phyloP scores from a whole-genome alignment of 2,797 vertebrate species.

The Tauraco hartlaubi region DNA sequence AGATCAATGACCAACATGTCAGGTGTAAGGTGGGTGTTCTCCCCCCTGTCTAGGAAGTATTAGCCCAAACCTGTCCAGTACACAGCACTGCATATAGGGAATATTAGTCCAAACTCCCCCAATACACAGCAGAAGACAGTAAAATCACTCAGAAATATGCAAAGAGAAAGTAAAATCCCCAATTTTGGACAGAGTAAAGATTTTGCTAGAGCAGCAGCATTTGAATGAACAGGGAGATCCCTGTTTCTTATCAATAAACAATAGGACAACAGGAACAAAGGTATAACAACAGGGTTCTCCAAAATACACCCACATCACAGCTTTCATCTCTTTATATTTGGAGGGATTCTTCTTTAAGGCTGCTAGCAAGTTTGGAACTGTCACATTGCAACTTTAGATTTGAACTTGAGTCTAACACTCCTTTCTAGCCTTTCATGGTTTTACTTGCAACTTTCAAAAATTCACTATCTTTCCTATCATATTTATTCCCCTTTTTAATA shows the following conservation, averaged over 20 bases:
- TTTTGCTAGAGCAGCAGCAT: background rate
- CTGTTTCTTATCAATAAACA: background rate
- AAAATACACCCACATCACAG: background rate
- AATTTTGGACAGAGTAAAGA: background rate
- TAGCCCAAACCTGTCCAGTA: background rate
- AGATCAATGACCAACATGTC: background rate
- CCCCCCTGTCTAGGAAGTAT: background rate
- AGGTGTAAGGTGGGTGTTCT: background rate
- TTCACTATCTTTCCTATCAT: background rate
- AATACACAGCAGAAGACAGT: background rate
- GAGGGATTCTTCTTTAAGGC: background rate
- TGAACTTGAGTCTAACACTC: background rate
- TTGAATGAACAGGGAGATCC: background rate
- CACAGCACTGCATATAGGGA: background rate
- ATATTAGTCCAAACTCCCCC: background rate
- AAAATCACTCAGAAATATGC: background rate
- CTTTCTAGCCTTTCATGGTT: background rate
- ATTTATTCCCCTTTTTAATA: background rate
- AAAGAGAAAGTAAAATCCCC: background rate
- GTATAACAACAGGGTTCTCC: background rate
- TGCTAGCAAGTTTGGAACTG: background rate
- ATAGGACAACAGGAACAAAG: background rate
- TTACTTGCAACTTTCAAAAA: background rate
- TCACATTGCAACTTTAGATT: background rate
- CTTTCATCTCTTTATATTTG: background rate